A percentile compares a stretch with the other conserved stretches of the same genome.
Conservation (phyloP, 2,888 invertebrate species). For the Cybosia mesomella region DNA sequence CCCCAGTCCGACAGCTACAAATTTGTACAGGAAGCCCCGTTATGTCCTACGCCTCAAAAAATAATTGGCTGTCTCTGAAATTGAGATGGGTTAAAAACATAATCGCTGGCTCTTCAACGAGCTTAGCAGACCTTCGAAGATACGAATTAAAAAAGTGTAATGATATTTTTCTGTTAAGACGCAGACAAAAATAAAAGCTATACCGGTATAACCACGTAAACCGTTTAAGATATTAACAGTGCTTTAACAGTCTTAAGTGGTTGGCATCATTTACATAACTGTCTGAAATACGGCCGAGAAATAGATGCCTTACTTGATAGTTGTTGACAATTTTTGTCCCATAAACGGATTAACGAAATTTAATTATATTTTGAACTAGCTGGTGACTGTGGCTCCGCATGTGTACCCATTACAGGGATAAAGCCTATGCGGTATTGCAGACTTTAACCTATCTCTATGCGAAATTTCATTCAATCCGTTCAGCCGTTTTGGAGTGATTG, state of each 20-base stretch:
- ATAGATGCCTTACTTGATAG: conserved; percentile 4
- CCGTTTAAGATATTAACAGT: conserved; percentile 28
- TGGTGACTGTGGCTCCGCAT: not conserved
- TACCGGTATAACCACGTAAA: conserved; percentile 15
- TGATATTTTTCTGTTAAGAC: conserved; percentile 6
- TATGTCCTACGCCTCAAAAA: conserved; percentile 5
- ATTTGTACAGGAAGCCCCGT: conserved; percentile 7
- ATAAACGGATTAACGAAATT: not conserved
- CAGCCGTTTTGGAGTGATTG: no score
- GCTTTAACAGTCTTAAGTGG: conserved; percentile 19
- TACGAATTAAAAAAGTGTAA: conserved; percentile 10
- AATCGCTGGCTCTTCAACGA: conserved; percentile 5
- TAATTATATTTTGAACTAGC: not conserved
- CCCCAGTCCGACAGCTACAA: conserved; percentile 8
- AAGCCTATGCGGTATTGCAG: not conserved
- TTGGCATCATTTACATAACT: conserved; percentile 23
- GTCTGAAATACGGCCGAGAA: conserved; percentile 14
- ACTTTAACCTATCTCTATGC: not conserved
- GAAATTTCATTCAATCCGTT: no score
- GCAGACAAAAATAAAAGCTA: conserved; percentile 11
- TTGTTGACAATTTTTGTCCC: not conserved
- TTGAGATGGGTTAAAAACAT: conserved; percentile 13
- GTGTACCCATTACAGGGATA: not conserved
- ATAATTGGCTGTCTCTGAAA: conserved; percentile 14
- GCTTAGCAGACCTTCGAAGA: conserved; percentile 4